Evolutionary conservation across 2,888 invertebrate genomes (phyloP), one percentile per base, ranked within the genome.

Genomic region (Tuberolachnus salignus): DNA sequence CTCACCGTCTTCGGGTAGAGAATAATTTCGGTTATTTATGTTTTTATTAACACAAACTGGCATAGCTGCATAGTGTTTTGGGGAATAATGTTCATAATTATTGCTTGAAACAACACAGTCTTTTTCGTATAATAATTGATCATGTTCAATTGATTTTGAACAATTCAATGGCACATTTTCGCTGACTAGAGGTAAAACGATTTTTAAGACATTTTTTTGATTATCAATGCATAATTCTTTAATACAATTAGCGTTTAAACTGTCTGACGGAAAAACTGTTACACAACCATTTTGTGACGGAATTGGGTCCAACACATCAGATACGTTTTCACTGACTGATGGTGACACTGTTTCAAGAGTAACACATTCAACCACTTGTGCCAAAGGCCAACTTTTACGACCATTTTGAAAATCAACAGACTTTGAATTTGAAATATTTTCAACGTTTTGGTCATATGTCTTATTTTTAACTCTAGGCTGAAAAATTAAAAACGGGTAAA

Each of bases 1-100:
- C 84, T 91, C 91, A 13, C 14, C 72, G 4, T 80, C 66, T 42
- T 78, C 78, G 1, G 67, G 59, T 59, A 78, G 34, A 59, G 78
- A 78, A 59, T 67, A 14, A 49, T 78, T 78, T 75, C 64, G 66
- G 49, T 67, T 75, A 75, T 75, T 75, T 11, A 75, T 0, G 0
- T 66, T 34, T 59, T 59, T 78, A 67, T 34, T 78, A 34, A 42
- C 11, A 69, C 16, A 16, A 0, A 59, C 59, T 67, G 78, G 11
- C 13, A 49, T 51, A 3, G 69, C 69, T 3, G 4, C 26, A 78
- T 42, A 59, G 26, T 75, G 26, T 34, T 44, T 57, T 46, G 67
- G 42, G 51, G 34, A 69, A 42, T 51, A 78, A 42, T 78, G 59
- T 21, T 61, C 69, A 2, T 26, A 9, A 21, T 49, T 59, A 51